Evolutionary conservation across 2,113 vertebrate species (phyloP), one percentile per base, ranked within the genome.

Genomic region (Sander lucioperca): DNA sequence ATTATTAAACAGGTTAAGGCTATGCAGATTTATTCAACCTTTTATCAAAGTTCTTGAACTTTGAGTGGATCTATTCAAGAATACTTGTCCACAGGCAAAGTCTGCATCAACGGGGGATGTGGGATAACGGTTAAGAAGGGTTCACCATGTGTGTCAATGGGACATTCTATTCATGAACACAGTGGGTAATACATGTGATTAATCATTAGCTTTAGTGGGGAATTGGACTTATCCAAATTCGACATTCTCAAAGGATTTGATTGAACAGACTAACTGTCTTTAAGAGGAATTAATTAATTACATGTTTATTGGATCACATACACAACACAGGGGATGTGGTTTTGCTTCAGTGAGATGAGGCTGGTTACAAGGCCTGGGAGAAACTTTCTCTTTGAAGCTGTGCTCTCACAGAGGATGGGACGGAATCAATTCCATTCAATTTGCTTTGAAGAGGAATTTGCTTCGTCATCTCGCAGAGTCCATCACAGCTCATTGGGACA

Each of bases 391-490:
- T 91, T 91, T 92, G 89, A 91, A 89, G 91, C 83, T 53, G n/a
- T 80, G 62, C 84, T 75, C 71, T 72, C 19, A 19, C 80, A 18
- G 75, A 65, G 61, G 68, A 85, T 45, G 73, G 88, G 82, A 77
- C 27, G 10, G n/a, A 84, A 91, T 89, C 86, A 87, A 86, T 93
- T 85, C 85, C 62, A 86, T 88, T 87, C 84, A 88, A 85, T 89
- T 89, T 81, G 82, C 89, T 92, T 92, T 91, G 89, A 90, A 90
- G 84, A 73, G 77, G 47, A 88, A 86, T 89, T 79, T 50, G 88
- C 85, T 72, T 79, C 75, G 36, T 84, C 87, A 79, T 88, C 76
- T 84, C 39, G 3, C 45, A 43, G 68, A 85, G 75, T 86, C 89
- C 75, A 86, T 86, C 75, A 73, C 74, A 62, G 82, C 84, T 74